These are phyloP conservation scores for Syngnathus acus DNA, from an alignment of 2,797 vertebrate species.

Conservation along the genomic window DNA sequence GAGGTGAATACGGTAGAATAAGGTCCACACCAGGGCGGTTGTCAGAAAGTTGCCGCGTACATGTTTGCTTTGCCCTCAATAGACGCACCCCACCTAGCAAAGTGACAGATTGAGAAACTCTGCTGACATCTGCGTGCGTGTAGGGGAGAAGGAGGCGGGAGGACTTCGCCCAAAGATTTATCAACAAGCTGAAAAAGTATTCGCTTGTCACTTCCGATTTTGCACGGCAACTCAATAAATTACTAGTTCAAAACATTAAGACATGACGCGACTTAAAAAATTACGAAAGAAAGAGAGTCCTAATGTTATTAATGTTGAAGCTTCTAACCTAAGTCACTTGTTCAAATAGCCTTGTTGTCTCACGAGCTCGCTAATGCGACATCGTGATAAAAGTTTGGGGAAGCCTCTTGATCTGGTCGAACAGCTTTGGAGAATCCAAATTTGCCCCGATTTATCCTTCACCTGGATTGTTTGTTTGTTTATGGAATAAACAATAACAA, in stretches of 20 bases:
- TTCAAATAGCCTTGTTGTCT: not conserved
- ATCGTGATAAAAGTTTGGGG: not conserved
- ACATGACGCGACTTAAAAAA: not conserved
- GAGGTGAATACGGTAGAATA: constrained; percentile 9
- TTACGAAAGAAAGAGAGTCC: not conserved
- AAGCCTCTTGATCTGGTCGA: not conserved
- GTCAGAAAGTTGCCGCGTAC: constrained; percentile 18
- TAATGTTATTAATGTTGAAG: not conserved
- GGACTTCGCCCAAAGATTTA: constrained; percentile 33
- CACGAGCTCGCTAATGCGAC: not conserved
- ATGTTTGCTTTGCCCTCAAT: constrained; percentile 24
- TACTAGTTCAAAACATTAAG: not conserved
- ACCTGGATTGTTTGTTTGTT: no score
- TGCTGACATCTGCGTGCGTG: constrained; percentile 61
- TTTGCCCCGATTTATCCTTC: not conserved
- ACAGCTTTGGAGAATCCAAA: not conserved
- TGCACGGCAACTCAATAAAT: not conserved
- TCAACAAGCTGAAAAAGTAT: accelerated
- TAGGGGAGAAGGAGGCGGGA: constrained; percentile 17
- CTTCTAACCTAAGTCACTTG: not conserved
- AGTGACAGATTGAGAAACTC: constrained; percentile 67
- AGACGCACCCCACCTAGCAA: constrained; percentile 26
- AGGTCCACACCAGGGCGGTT: not conserved
- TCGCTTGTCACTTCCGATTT: constrained; percentile 7
- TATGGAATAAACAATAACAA: no score